phyloP scores from a whole-genome alignment of 2,888 invertebrate genomes.

The Nezara viridula region DNA sequence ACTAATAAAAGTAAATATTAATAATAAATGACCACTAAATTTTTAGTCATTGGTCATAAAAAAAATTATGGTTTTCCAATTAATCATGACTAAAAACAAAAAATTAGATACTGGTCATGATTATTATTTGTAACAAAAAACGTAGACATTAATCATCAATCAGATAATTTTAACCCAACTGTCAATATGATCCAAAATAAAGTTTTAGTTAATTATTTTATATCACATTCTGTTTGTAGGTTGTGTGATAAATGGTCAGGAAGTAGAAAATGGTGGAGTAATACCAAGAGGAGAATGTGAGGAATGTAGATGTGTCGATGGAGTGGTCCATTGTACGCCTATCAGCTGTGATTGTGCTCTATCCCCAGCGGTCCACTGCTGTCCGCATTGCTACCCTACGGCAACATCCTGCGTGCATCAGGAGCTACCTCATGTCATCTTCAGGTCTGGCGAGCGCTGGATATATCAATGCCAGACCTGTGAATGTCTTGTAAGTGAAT shows the following conservation, averaged over 20 bases:
- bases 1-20: no score
- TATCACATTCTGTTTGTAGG: conserved; percentile 70
- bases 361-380: conserved; percentile 72
- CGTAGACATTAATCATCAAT: no score
- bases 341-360: conserved; percentile 80
- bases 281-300: conserved; percentile 71
- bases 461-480: conserved; percentile 93
- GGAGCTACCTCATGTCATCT: conserved; percentile 81
- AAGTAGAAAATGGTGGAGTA: conserved; percentile 75
- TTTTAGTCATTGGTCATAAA: no score
- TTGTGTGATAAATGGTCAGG: conserved; percentile 80
- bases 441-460: conserved; percentile 89
- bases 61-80: no score
- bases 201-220: not conserved
- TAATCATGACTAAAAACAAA: no score
- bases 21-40: no score
- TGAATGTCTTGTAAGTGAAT: conserved; percentile 83
- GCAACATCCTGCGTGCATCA: conserved; percentile 83
- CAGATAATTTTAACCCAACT: no score
- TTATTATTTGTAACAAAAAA: no score
- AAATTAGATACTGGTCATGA: no score
- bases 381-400: conserved; percentile 83
- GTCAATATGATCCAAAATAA: no score
- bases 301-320: conserved; percentile 73
- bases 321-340: conserved; percentile 79